Evolutionary conservation across 2,113 vertebrate species (phyloP), one percentile per base, ranked within the genome.

Genomic region (Aviceda subcristata): DNA sequence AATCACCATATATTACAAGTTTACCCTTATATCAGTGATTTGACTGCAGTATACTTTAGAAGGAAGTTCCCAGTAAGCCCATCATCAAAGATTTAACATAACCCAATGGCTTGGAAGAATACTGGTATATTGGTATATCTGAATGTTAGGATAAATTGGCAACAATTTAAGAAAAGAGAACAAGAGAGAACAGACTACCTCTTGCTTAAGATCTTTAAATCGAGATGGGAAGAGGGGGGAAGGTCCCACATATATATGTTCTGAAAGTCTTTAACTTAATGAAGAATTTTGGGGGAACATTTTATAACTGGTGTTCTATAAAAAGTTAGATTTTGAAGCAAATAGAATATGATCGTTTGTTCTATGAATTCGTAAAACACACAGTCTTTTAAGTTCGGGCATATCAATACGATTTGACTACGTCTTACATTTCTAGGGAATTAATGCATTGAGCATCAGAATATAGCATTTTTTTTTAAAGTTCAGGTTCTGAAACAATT

Each of bases 381-480:
- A 34, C 2, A 36, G 56, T 7, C 8, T 57, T 36, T 63, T 9
- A 68, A 38, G 43, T 43, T 72, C 43, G 15, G 27, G 22, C 5
- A 15, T 32, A 34, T 7, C 4, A 8, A 14, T 55, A 29, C 14
- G 9, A 79, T 80, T 39, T 48, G 27, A 66, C 29, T n/a, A 69
- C 50, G n/a, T 21, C 12, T 50, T 21, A 46, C 3, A 11, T 45
- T 48, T 23, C 53, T 38, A 36, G 8, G 23, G 15, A 78, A 29
- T 16, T 69, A 64, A 5, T 39, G 48, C 72, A 76, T 72, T 73
- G 21, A 64, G 8, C 23, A 71, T 23, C 20, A 50, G n/a, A 69
- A 53, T 4, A 43, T 0, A 64, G 5, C 8, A 19, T 4, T 9
- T n/a, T n/a, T 57, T 45, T 7, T 7, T 1, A 3, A 59, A 45